A percentile compares a stretch with the other conserved stretches of the same genome.
Conservation (phyloP, 2,888 invertebrate genomes). For the Ectemnius cavifrons region DNA sequence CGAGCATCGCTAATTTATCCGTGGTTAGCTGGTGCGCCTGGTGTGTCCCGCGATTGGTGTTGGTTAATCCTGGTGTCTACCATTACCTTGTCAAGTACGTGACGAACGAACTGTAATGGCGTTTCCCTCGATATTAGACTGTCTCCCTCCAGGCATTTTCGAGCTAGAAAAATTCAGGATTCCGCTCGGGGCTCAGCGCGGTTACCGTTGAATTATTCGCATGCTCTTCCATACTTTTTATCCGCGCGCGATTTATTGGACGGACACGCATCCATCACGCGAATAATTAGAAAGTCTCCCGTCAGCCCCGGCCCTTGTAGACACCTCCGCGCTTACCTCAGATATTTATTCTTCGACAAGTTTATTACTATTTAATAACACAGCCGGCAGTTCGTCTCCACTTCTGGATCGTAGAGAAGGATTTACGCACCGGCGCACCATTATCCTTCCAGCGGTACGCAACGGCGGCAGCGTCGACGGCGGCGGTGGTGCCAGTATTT, state of each 20-base stretch:
- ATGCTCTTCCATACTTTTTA: neutral
- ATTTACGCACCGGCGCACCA: neutral
- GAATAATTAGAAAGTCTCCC: constrained; percentile 4
- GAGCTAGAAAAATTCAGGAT: constrained; percentile 20
- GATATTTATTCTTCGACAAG: constrained; percentile 9
- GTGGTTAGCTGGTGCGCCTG: constrained; percentile 48
- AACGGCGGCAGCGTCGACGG: neutral
- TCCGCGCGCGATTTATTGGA: neutral
- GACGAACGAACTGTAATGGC: constrained; percentile 50
- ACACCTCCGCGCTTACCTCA: constrained; percentile 1
- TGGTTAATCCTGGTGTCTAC: constrained; percentile 53
- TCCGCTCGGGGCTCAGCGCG: no score
- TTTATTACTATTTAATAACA: neutral
- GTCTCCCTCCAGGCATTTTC: constrained; percentile 29
- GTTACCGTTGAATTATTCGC: constrained; percentile 36
- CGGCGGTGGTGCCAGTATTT: neutral
- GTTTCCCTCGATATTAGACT: constrained; percentile 49
- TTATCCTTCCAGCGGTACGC: neutral
- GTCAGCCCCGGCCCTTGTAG: neutral
- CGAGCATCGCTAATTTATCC: constrained; percentile 65
- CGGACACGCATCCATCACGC: neutral
- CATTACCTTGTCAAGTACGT: constrained; percentile 50
- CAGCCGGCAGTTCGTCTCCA: no score
- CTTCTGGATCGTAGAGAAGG: neutral
- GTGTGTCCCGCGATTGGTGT: constrained; percentile 49